phyloP scores from a whole-genome alignment of 1,140 invertebrate species.

The Pectinophora gossypiella region DNA sequence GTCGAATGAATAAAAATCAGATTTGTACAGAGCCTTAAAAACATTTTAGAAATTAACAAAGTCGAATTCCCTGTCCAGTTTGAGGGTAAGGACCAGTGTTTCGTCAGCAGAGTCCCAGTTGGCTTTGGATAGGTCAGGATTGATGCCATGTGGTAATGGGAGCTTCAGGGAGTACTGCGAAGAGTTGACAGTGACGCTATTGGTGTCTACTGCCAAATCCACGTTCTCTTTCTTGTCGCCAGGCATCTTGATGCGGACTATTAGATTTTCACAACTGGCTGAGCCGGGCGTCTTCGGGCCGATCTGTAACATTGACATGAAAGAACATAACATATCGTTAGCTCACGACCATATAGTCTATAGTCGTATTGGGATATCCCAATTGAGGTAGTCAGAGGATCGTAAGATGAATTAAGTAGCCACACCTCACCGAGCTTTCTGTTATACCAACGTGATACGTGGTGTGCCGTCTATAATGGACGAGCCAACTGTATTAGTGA shows the following conservation, averaged over 20 bases:
- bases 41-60: slow-evolving; percentile 85
- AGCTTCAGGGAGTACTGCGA: slow-evolving; percentile 82
- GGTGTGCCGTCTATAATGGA: too few relatives aligned
- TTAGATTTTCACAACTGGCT: slow-evolving; percentile 90
- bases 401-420: too few relatives aligned
- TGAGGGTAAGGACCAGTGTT: slow-evolving; percentile 82
- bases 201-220: slow-evolving; percentile 82
- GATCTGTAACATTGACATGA: too few relatives aligned
- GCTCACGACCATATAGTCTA: too few relatives aligned
- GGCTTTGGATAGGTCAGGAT: slow-evolving; percentile 87
- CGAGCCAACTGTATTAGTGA: too few relatives aligned
- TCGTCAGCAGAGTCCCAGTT: slow-evolving; percentile 84
- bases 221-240: slow-evolving; percentile 80
- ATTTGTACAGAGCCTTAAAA: background rate
- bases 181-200: slow-evolving; percentile 79
- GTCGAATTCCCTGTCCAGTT: slow-evolving; percentile 86
- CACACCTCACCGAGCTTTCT: too few relatives aligned
- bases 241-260: slow-evolving; percentile 84
- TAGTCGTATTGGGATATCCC: too few relatives aligned
- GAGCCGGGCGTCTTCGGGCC: slow-evolving; percentile 87
- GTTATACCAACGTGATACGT: too few relatives aligned
- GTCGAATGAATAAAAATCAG: too few relatives aligned
- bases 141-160: slow-evolving; percentile 85
- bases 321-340: too few relatives aligned
- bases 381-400: too few relatives aligned